Base-by-base conservation (phyloP, 2,888 invertebrate genomes). In the Fragum whitleyi region DNA sequence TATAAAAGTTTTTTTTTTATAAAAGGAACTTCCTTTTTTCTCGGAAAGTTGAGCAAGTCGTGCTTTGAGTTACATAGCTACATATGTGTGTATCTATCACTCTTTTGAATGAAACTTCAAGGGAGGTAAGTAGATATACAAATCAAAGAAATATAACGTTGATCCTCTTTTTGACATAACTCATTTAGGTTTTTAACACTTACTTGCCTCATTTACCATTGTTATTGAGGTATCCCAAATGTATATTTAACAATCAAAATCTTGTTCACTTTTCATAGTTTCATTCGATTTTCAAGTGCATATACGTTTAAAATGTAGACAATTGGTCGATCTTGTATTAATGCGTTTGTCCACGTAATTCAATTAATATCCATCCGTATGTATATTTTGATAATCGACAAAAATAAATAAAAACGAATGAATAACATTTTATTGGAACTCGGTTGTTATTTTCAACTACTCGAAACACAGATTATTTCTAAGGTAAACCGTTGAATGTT, bases 131-230 rank as follows among this genome's bases (percentile, higher is more conserved):
- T n/a, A n/a, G n/a, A n/a, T n/a, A 3, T 36, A 36, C 32, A 36
- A 36, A 6, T 9, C 11, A 21, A 23, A 57, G 57, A 23, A 26
- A 57, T 6, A 57, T 6, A 57, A 21, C 26, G 57, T 14, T 57
- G 3, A 23, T 57, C 26, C 57, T 29, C 2, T 65, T 65, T 65
- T 65, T 65, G 65, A 65, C 65, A 65, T 65, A 65, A 65, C 42
- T 39, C 32, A 65, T 65, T 65, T 65, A 65, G 26, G 21, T 42
- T 42, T 42, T 65, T 39, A 65, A 42, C 42, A 42, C 65, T 32
- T 42, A 21, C 42, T 14, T 57, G 6, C 57, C 23, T 23, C 21
- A 57, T 2, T 57, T 57, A 47, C 47, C 19, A 57, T 26, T 26
- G 6, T 26, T 23, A 57, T 23, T 14, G 6, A 28, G 5, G 32